These are phyloP conservation scores for Anaspis maculata DNA, from an alignment of 2,888 invertebrate genomes.

Conservation along the genomic window DNA sequence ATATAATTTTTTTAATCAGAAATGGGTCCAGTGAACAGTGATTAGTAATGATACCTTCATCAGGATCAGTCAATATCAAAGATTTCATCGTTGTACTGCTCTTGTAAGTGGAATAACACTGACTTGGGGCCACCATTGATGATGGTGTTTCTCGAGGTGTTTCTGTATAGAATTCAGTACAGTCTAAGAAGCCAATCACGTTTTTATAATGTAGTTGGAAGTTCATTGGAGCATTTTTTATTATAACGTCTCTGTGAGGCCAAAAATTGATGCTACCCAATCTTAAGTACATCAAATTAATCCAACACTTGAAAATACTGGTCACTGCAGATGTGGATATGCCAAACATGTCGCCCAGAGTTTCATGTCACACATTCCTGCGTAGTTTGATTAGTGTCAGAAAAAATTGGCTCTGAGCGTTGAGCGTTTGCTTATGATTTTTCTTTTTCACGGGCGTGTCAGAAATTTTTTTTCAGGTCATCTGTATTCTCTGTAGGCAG, in stretches of 20 bases:
- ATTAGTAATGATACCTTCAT: constrained; percentile 15
- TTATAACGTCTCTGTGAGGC: constrained; percentile 13
- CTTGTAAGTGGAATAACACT: constrained; percentile 17
- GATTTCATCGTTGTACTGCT: constrained; percentile 14
- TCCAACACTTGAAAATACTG: too few species aligned
- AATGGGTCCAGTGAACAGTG: constrained; percentile 14
- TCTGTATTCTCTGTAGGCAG: neutral
- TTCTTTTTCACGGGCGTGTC: neutral
- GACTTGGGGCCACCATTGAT: constrained; percentile 11
- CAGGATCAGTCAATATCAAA: constrained; percentile 14
- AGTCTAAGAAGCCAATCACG: constrained; percentile 16
- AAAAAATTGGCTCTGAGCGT: constrained; percentile 1
- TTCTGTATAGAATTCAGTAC: constrained; percentile 15
- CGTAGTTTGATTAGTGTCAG: constrained; percentile 1
- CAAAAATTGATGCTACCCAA: constrained; percentile 11
- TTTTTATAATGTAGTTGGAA: constrained; percentile 10
- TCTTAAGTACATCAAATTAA: constrained; percentile 5
- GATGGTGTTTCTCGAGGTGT: constrained; percentile 10
- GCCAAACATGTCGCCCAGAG: constrained; percentile 1
- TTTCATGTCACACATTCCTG: neutral
- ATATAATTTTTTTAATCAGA: constrained; percentile 16
- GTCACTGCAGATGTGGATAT: constrained; percentile 1
- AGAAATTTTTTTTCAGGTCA: neutral
- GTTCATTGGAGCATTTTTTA: constrained; percentile 11
- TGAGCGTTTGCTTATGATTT: neutral